Conservation (phyloP, 2,888 invertebrate genomes). For the Petrolisthes manimaculis region DNA sequence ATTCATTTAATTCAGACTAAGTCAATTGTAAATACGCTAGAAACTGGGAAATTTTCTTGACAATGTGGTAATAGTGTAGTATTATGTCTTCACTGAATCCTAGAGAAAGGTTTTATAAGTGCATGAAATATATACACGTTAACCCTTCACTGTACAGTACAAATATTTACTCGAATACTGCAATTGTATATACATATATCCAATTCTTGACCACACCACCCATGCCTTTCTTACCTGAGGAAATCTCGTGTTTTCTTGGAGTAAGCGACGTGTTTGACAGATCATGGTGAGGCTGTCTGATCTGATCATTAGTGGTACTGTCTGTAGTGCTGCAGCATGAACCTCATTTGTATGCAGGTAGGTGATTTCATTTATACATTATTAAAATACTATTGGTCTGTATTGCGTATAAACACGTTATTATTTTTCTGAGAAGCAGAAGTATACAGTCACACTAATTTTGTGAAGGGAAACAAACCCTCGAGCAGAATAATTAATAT, state of each 20-base stretch:
- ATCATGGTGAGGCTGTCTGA: not conserved
- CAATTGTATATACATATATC: constrained; percentile 37
- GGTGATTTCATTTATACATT: not conserved
- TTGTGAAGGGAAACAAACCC: no score
- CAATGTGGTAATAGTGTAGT: no score
- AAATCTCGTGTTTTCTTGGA: constrained; percentile 49
- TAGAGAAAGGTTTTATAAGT: not conserved
- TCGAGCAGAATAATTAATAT: no score
- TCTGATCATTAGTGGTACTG: constrained; percentile 8
- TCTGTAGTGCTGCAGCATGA: constrained; percentile 3
- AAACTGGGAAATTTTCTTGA: no score
- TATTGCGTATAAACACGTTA: no score
- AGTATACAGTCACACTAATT: no score
- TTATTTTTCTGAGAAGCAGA: no score
- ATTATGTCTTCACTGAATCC: not conserved
- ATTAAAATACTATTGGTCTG: no score
- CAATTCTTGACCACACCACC: not conserved
- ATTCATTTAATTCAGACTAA: no score
- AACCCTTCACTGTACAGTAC: constrained; percentile 8
- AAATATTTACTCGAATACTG: not conserved
- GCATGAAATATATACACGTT: not conserved
- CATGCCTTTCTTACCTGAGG: constrained; percentile 22
- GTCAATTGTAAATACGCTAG: no score
- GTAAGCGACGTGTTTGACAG: constrained; percentile 22
- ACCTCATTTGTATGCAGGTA: not conserved